These are phyloP conservation scores for Noctilio leporinus DNA, from an alignment of 2,113 vertebrate genomes.

Conservation along the genomic window DNA sequence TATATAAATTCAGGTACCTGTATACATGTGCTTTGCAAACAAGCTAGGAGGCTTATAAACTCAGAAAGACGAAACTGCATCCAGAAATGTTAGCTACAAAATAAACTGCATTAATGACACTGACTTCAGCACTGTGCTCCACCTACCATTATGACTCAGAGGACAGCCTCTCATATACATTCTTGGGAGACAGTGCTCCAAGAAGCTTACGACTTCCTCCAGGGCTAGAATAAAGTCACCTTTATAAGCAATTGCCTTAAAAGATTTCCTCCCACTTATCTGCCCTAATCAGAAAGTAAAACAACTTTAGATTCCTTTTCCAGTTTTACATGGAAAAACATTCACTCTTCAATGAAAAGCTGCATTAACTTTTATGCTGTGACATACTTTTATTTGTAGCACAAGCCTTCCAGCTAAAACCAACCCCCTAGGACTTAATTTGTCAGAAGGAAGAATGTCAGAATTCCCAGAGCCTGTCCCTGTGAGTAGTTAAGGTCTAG, in stretches of 20 bases:
- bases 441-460: conserved; percentile 23
- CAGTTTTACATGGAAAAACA: not conserved
- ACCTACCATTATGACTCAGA: not conserved
- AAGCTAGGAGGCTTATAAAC: not conserved
- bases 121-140: not conserved
- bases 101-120: not conserved
- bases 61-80: not conserved
- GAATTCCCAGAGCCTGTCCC: not conserved
- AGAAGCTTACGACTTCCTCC: not conserved
- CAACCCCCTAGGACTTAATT: not conserved
- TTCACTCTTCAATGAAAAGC: not conserved
- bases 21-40: not conserved
- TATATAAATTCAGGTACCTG: not conserved
- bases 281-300: not conserved
- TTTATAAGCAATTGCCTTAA: not conserved
- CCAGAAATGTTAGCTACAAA: not conserved
- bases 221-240: not conserved
- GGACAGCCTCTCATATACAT: not conserved
- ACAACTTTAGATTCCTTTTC: not conserved
- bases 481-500: not conserved
- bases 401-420: not conserved
- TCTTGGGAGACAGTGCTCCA: not conserved
- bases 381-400: not conserved
- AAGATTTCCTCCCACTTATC: not conserved
- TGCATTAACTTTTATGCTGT: not conserved